These are phyloP conservation scores for Nematostella vectensis DNA, from an alignment of 92 coral and sea anemone genomes.

Conservation along the genomic window DNA sequence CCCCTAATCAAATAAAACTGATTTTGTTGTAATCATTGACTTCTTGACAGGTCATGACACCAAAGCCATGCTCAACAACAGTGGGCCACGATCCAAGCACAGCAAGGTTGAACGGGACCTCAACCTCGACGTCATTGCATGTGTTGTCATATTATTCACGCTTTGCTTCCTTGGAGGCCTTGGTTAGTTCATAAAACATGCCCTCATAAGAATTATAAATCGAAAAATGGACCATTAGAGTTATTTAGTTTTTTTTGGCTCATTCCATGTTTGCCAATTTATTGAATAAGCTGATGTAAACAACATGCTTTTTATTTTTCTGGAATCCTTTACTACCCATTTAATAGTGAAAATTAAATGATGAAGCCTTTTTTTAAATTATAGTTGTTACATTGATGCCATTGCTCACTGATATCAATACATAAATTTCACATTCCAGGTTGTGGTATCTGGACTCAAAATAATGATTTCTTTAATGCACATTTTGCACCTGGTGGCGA, in stretches of 20 bases:
- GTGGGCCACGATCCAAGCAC: conserved; percentile 96
- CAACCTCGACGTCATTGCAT: conserved; percentile 85
- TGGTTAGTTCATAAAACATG: conserved; percentile 47
- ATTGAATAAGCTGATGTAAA: no score
- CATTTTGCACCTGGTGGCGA: conserved; percentile 73
- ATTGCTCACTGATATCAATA: no score
- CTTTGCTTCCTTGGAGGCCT: conserved; percentile 90
- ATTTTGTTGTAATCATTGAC: no score
- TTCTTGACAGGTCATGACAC: conserved; percentile 99
- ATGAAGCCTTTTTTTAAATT: no score
- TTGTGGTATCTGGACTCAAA: conserved; percentile 86
- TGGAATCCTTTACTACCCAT: no score
- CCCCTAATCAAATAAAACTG: no score
- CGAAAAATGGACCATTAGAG: no score
- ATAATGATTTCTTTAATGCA: conserved; percentile 67
- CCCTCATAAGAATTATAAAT: no score
- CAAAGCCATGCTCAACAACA: conserved; percentile 97
- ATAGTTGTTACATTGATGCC: no score
- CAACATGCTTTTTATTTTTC: no score
- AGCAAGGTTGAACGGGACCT: conserved; percentile 92
- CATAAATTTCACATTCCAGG: no score
- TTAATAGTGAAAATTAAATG: no score
- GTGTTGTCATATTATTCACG: conserved; percentile 77
- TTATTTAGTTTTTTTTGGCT: not conserved
- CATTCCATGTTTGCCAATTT: not conserved